These are phyloP conservation scores for Recurvirostra avosetta DNA, from an alignment of 2,113 vertebrate genomes.

Conservation along the genomic window DNA sequence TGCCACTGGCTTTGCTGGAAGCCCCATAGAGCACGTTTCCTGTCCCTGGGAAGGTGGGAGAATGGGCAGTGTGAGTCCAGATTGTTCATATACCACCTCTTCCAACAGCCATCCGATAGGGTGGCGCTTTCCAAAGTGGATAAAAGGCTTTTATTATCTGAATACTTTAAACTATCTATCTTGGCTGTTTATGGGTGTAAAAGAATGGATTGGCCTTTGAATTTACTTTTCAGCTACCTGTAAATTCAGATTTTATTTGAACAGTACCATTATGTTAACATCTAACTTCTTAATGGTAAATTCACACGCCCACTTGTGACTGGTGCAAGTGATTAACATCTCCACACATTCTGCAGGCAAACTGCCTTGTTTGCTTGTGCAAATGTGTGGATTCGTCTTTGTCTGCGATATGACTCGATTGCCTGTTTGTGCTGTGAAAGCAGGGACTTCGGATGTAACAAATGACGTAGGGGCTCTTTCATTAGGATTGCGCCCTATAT, in stretches of 20 bases:
- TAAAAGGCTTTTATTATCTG: not conserved
- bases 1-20: not conserved
- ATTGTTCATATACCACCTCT: not conserved
- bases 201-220: not conserved
- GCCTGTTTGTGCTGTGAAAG: not conserved
- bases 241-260: not conserved
- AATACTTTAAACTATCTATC: not conserved
- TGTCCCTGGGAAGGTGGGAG: not conserved
- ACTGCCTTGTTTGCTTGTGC: not conserved
- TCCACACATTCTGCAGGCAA: not conserved
- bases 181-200: not conserved
- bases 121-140: not conserved
- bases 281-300: not conserved
- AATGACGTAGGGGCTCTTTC: not conserved
- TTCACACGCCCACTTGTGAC: not conserved
- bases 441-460: not conserved
- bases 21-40: not conserved
- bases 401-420: not conserved
- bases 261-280: not conserved
- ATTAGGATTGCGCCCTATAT: rapidly evolving
- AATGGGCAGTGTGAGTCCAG: not conserved
- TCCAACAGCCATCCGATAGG: not conserved
- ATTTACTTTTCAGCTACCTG: not conserved
- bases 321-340: not conserved
- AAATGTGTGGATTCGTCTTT: not conserved